These are phyloP conservation scores for Ylistrum balloti DNA, from an alignment of 1,140 invertebrate species.

Conservation along the genomic window DNA sequence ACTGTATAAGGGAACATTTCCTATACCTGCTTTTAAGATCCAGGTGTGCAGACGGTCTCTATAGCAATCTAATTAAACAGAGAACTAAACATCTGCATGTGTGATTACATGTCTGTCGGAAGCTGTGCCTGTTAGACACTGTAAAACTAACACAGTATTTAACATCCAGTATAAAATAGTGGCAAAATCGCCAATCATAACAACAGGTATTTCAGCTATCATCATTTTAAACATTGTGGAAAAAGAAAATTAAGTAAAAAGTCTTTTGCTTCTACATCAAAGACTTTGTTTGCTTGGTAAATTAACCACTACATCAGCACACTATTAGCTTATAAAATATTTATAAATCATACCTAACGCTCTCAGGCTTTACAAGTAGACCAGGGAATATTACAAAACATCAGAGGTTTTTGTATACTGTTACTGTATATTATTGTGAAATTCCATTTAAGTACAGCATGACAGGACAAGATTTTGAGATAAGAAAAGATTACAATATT, in stretches of 20 bases:
- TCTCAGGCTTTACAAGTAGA: slow-evolving; percentile 24
- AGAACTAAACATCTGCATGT: not conserved
- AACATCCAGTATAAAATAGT: not conserved
- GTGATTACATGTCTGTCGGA: not conserved
- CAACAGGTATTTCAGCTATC: not conserved
- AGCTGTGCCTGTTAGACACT: not conserved
- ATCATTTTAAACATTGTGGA: not conserved
- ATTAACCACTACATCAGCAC: not conserved
- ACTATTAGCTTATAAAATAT: not conserved
- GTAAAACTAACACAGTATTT: not conserved
- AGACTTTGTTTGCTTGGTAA: not conserved
- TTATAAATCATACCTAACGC: not conserved
- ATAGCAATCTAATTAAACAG: not conserved
- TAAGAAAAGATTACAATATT: not conserved
- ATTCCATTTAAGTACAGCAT: not conserved
- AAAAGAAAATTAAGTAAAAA: not conserved
- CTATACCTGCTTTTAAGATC: slow-evolving; percentile 39
- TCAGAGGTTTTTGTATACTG: not conserved
- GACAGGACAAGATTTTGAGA: slow-evolving; percentile 15
- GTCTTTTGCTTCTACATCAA: not conserved
- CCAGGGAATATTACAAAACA: not conserved
- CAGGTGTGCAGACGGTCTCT: not conserved
- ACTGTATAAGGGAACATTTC: slow-evolving; percentile 13
- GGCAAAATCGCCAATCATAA: not conserved
- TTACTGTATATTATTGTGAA: not conserved